Evolutionary conservation across 1,140 invertebrate species (phyloP).

Genomic region (Bemisia tabaci): DNA sequence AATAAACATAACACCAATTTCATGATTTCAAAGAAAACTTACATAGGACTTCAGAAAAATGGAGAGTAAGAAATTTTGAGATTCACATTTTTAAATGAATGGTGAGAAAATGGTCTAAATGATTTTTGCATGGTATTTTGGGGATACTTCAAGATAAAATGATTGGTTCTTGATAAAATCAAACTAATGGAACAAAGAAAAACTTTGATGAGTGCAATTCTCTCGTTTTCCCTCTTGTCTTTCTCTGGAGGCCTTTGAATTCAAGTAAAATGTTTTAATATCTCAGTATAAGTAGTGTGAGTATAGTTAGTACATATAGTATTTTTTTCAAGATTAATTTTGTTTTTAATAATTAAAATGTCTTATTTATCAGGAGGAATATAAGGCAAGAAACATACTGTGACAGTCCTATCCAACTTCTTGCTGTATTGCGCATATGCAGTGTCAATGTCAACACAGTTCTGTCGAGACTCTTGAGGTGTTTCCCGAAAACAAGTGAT

Average conservation of each 20-base stretch:
- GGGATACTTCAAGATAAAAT: neutral
- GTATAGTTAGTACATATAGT: too few relatives aligned
- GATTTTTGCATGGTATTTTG: neutral
- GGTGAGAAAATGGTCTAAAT: neutral
- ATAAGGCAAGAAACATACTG: conserved; percentile 27
- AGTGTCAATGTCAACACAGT: conserved; percentile 55
- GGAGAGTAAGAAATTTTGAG: neutral
- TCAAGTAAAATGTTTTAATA: too few relatives aligned
- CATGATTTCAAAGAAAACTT: neutral
- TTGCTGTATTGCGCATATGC: conserved; percentile 52
- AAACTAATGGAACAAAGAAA: too few relatives aligned
- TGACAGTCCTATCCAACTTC: conserved; percentile 44
- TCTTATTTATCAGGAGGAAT: too few relatives aligned
- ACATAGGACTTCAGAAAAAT: neutral
- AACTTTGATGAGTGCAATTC: too few relatives aligned
- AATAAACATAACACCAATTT: neutral
- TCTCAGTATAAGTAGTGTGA: too few relatives aligned
- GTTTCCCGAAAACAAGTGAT: conserved; percentile 54
- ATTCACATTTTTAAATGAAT: neutral
- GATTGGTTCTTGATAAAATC: too few relatives aligned
- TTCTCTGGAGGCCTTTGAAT: too few relatives aligned
- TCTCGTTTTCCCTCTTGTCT: too few relatives aligned
- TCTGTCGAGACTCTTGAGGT: conserved; percentile 43
- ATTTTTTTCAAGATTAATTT: too few relatives aligned
- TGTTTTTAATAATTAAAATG: too few relatives aligned